Evolutionary conservation across 2,797 vertebrate genomes (phyloP).

Genomic region (Hydrolagus colliei): DNA sequence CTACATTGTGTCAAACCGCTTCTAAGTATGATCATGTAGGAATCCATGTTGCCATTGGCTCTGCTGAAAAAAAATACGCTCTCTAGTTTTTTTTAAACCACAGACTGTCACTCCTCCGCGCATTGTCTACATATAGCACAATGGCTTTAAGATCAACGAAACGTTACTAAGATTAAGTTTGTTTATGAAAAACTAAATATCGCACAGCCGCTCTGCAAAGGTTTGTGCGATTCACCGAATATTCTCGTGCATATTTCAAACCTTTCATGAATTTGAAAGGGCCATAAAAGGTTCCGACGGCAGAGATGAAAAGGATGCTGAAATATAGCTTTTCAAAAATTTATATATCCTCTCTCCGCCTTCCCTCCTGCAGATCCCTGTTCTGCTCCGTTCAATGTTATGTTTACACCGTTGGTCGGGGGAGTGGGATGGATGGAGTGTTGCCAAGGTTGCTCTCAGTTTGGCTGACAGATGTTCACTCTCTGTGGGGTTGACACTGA

Average conservation of each 20-base stretch:
- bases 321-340: not conserved
- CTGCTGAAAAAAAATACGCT: not conserved
- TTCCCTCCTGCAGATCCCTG: not conserved
- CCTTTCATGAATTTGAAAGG: not conserved
- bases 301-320: not conserved
- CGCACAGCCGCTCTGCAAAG: not conserved
- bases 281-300: not conserved
- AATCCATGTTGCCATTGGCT: not conserved
- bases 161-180: not conserved
- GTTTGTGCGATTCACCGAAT: not conserved
- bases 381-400: not conserved
- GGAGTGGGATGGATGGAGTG: not conserved
- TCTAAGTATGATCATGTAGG: not conserved
- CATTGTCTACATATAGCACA: not conserved
- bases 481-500: not conserved
- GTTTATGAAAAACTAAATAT: not conserved
- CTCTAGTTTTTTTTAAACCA: not conserved
- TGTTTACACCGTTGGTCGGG: not conserved
- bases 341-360: not conserved
- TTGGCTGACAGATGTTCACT: not conserved
- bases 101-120: not conserved
- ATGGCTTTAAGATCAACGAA: not conserved
- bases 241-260: not conserved
- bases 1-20: not conserved
- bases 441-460: not conserved